Evolutionary conservation across 2,888 invertebrate species (phyloP).

Genomic region (Meliscaeva auricollis): DNA sequence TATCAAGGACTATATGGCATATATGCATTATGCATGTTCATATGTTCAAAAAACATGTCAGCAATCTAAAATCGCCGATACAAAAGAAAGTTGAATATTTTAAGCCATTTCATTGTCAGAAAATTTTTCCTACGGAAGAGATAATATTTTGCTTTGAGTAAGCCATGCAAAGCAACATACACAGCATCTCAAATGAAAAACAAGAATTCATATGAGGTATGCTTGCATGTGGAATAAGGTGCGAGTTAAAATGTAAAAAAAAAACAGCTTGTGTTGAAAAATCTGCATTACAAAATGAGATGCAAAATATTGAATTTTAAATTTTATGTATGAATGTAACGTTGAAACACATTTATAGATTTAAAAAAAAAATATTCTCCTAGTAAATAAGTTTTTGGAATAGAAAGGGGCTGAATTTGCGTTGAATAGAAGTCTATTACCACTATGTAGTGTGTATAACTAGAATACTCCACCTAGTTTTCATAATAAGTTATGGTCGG

Average conservation of each 20-base stretch:
- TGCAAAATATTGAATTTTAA: constrained; percentile 4
- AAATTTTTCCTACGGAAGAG: constrained; percentile 3
- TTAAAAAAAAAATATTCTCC: too few relatives aligned
- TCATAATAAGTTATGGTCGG: too few relatives aligned
- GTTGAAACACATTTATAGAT: too few relatives aligned
- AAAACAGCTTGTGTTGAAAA: neutral
- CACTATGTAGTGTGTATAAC: too few relatives aligned
- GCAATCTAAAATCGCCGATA: neutral
- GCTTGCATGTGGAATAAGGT: neutral
- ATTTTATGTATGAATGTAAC: neutral
- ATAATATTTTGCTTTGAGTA: constrained; percentile 2
- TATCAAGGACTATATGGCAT: constrained; percentile 13
- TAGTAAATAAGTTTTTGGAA: too few relatives aligned
- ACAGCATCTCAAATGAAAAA: too few relatives aligned
- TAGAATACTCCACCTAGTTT: too few relatives aligned
- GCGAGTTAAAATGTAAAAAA: neutral
- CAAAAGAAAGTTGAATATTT: constrained; percentile 19
- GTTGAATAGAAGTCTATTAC: too few relatives aligned
- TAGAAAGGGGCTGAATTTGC: too few relatives aligned
- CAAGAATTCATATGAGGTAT: neutral
- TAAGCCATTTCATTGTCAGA: neutral
- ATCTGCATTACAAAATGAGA: neutral
- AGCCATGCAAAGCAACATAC: neutral
- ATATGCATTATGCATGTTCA: constrained; percentile 6
- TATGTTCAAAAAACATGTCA: neutral